phyloP scores from a whole-genome alignment of 1,140 invertebrate species.

The Heterodera carotae region DNA sequence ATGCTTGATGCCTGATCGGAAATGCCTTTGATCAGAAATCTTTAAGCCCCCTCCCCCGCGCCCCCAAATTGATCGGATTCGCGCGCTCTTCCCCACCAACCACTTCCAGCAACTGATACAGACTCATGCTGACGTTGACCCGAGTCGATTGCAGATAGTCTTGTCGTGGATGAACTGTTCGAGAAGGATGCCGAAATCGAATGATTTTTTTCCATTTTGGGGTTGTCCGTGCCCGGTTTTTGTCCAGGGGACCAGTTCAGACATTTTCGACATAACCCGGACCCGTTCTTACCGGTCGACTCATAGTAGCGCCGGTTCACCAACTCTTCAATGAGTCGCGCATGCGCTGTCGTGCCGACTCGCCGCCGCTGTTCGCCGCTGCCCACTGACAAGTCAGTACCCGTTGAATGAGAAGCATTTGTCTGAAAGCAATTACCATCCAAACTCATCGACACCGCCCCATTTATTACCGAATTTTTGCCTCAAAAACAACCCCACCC shows the following conservation, averaged over 20 bases:
- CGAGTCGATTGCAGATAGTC: slow-evolving; percentile 53
- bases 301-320: slow-evolving; percentile 60
- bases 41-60: too few species aligned
- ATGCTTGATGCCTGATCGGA: too few species aligned
- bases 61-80: too few species aligned
- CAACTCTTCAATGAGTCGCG: slow-evolving; percentile 59
- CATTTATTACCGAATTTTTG: too few species aligned
- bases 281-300: slow-evolving; percentile 31
- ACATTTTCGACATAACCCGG: background rate
- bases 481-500: too few species aligned
- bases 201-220: background rate
- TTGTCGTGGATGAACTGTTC: slow-evolving; percentile 52
- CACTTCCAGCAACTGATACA: slow-evolving; percentile 63
- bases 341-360: slow-evolving; percentile 35
- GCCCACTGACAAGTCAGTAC: slow-evolving; percentile 15
- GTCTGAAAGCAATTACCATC: slow-evolving; percentile 12
- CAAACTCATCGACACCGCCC: background rate
- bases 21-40: too few species aligned
- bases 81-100: slow-evolving; percentile 26
- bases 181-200: background rate
- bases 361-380: slow-evolving; percentile 30
- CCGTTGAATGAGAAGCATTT: background rate
- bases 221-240: too few species aligned
- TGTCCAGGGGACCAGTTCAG: too few species aligned
- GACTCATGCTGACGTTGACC: slow-evolving; percentile 59